A percentile compares a stretch with the other conserved stretches of the same genome.
Conservation (phyloP, 2,797 vertebrate genomes). For the Onychomys torridus region DNA sequence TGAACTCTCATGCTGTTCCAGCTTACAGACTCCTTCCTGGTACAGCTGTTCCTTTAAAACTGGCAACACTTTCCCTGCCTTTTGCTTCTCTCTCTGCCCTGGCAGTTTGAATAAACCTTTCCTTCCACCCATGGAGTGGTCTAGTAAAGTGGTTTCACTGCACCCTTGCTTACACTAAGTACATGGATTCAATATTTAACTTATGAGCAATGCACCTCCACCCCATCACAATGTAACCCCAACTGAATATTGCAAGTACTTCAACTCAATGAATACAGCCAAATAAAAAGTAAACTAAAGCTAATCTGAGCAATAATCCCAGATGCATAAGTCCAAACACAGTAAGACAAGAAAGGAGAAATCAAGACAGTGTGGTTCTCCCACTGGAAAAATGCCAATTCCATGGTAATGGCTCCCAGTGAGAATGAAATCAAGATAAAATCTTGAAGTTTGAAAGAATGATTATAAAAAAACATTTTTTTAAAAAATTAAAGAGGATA, state of each 20-base stretch:
- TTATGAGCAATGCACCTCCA: not conserved
- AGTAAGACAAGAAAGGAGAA: not conserved
- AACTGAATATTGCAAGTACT: not conserved
- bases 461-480: not conserved
- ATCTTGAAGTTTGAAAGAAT: not conserved
- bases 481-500: not conserved
- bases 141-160: too few relatives aligned
- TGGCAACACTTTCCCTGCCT: not conserved
- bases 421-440: not conserved
- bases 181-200: not conserved
- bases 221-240: not conserved
- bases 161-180: not conserved
- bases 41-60: not conserved
- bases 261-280: not conserved
- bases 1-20: not conserved
- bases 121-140: too few relatives aligned
- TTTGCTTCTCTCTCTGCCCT: not conserved
- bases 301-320: not conserved
- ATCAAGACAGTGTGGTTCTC: not conserved
- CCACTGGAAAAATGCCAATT: not conserved
- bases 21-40: not conserved
- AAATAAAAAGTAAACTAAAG: not conserved
- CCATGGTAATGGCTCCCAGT: not conserved
- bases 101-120: too few relatives aligned
- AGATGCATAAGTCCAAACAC: not conserved